These are phyloP conservation scores for Manduca sexta DNA, from an alignment of 1,140 invertebrate genomes.

Conservation along the genomic window DNA sequence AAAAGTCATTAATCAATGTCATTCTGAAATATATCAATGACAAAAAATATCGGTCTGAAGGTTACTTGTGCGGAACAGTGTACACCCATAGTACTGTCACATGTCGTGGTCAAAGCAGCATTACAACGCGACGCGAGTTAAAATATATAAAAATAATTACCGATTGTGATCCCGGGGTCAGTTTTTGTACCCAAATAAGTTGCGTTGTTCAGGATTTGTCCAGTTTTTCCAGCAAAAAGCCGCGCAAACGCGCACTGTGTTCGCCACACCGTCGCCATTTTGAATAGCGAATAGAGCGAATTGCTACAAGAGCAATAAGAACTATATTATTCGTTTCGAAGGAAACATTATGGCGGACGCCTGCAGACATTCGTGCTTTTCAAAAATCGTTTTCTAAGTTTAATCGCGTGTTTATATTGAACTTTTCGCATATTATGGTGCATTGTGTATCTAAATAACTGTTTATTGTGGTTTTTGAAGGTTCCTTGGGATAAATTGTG, in stretches of 20 bases:
- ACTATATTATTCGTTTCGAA: conserved; percentile 74
- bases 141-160: conserved; percentile 70
- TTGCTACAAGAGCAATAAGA: conserved; percentile 71
- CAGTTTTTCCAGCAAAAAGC: conserved; percentile 65
- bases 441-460: conserved; percentile 61
- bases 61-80: conserved; percentile 45
- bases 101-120: conserved; percentile 67
- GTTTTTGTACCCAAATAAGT: conserved; percentile 58
- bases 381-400: conserved; percentile 74
- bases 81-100: conserved; percentile 71
- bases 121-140: conserved; percentile 50
- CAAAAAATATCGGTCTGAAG: conserved; percentile 22
- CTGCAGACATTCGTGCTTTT: conserved; percentile 73
- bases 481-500: conserved; percentile 63
- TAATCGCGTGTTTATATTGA: conserved; percentile 72
- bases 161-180: conserved; percentile 51
- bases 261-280: conserved; percentile 73
- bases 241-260: conserved; percentile 66
- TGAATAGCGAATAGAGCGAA: conserved; percentile 74
- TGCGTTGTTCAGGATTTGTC: conserved; percentile 60
- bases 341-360: conserved; percentile 74
- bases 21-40: conserved; percentile 25
- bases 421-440: conserved; percentile 73
- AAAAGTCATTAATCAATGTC: conserved; percentile 18
- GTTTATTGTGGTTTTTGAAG: conserved; percentile 68